phyloP scores from a whole-genome alignment of 1,140 invertebrate species.

The Neodiprion virginianus region DNA sequence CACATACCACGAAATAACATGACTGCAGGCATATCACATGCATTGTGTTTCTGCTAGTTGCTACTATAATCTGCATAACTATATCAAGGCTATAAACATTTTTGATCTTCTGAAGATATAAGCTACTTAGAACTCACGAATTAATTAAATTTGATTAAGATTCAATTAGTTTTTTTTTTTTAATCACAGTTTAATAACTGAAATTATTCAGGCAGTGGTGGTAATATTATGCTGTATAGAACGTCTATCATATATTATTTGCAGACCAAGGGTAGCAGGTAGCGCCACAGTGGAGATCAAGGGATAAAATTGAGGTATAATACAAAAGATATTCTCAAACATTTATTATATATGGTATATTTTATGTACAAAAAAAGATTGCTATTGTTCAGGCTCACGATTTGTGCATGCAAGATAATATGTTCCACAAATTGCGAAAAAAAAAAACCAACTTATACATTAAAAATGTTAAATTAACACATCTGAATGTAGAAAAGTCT shows the following conservation, averaged over 20 bases:
- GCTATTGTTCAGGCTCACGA: neutral
- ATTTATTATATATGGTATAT: constrained; percentile 4
- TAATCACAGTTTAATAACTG: no score
- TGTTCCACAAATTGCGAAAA: neutral
- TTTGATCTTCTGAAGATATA: no score
- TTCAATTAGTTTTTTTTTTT: no score
- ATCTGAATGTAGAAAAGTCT: neutral
- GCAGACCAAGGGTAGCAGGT: no score
- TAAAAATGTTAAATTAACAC: neutral
- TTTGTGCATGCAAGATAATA: neutral
- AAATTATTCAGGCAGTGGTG: no score
- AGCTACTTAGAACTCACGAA: no score
- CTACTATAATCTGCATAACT: neutral
- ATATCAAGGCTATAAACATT: no score
- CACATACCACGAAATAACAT: neutral
- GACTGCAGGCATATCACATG: neutral
- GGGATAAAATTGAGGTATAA: neutral
- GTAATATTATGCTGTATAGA: no score
- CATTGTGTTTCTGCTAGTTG: neutral
- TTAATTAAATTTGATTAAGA: no score
- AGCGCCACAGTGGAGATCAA: neutral
- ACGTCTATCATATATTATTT: no score
- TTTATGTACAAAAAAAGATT: neutral
- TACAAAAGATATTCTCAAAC: neutral
- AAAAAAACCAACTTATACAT: neutral